Percentiles rank a stretch among this genome's conserved stretches.
phyloP scores from a whole-genome alignment of 2,113 vertebrate species.

The Tenebrosternarchus preto region DNA sequence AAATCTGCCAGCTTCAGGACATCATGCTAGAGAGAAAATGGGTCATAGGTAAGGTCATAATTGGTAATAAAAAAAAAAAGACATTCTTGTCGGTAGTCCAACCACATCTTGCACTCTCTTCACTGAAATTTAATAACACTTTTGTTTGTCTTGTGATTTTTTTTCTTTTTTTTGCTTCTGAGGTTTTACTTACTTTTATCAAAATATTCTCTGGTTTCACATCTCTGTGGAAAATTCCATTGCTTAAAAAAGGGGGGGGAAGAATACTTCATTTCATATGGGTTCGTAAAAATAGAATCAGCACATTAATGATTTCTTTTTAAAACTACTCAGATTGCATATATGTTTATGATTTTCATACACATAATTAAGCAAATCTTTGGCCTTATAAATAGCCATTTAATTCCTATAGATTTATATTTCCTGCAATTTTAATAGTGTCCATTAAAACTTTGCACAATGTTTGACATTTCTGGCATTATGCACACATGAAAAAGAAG shows the following conservation, averaged over 20 bases:
- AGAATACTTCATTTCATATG: not conserved
- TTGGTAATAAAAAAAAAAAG: not conserved
- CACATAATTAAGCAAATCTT: not conserved
- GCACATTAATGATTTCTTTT: too few species aligned
- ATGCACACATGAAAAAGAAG: not conserved
- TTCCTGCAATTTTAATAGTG: not conserved
- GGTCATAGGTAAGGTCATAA: not conserved
- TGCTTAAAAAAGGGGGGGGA: conserved; percentile 71
- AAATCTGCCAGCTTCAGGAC: conserved; percentile 85
- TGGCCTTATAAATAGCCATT: not conserved
- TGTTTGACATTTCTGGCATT: not conserved
- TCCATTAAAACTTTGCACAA: not conserved
- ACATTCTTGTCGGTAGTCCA: too few species aligned
- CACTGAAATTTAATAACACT: not conserved
- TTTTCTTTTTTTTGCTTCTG: too few species aligned
- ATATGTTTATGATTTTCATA: not conserved
- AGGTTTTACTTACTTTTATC: conserved; percentile 77
- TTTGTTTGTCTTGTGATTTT: too few species aligned
- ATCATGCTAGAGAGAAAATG: conserved; percentile 72
- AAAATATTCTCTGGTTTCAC: conserved; percentile 89
- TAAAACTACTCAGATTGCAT: not conserved
- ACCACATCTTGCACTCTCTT: not conserved
- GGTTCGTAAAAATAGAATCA: too few species aligned
- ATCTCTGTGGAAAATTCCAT: conserved; percentile 87
- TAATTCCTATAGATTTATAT: not conserved